phyloP scores from a whole-genome alignment of 2,113 vertebrate species.

The Redunca redunca region DNA sequence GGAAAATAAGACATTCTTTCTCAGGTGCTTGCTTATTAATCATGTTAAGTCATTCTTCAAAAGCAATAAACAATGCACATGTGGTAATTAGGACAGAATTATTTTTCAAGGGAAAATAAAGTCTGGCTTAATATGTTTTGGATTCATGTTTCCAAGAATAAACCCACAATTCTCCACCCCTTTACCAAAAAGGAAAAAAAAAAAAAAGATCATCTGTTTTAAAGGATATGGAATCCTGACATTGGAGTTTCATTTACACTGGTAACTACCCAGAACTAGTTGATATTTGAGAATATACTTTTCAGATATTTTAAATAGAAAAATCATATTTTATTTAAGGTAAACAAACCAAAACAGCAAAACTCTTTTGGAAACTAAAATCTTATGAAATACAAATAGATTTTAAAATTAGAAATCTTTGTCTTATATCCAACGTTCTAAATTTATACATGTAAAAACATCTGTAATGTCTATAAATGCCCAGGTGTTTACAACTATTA shows the following conservation, averaged over 20 bases:
- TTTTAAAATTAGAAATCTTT: slow-evolving; percentile 50
- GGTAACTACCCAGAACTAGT: background rate
- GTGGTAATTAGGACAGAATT: slow-evolving; percentile 11
- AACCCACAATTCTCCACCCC: background rate
- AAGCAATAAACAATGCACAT: slow-evolving; percentile 9
- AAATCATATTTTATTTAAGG: slow-evolving; percentile 6
- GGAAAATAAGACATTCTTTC: background rate
- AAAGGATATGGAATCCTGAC: slow-evolving; percentile 4
- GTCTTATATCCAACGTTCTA: slow-evolving; percentile 38
- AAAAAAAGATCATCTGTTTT: background rate
- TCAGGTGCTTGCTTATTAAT: background rate
- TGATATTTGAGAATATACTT: slow-evolving; percentile 21
- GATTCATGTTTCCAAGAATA: slow-evolving; percentile 8
- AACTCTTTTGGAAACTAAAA: background rate
- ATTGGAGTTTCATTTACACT: slow-evolving; percentile 33
- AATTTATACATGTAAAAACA: slow-evolving; percentile 49
- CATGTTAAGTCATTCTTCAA: background rate
- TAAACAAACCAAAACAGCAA: slow-evolving; percentile 23
- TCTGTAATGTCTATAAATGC: slow-evolving; percentile 54
- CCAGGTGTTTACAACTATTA: slow-evolving; percentile 65
- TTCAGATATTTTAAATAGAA: slow-evolving; percentile 29
- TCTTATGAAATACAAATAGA: slow-evolving; percentile 26
- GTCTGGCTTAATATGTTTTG: background rate
- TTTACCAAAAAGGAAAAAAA: background rate
- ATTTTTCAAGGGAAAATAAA: slow-evolving; percentile 43